Conservation (phyloP, 1,140 invertebrate species). For the Drosophila aff. region DNA sequence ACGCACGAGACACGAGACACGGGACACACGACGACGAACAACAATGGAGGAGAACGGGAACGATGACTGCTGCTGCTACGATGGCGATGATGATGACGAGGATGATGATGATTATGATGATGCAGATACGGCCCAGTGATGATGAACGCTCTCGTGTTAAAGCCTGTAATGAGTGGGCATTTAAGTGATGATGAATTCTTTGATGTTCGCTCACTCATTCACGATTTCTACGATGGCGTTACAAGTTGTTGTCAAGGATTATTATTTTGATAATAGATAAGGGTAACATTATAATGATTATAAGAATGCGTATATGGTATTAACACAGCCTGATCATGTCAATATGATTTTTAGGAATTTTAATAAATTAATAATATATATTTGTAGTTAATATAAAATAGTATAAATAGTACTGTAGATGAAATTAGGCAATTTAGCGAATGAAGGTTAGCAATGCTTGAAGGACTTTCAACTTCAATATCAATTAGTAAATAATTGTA, state of each 20-base stretch:
- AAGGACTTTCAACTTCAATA: too few relatives aligned
- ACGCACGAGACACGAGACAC: conserved; percentile 53
- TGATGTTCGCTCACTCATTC: conserved; percentile 13
- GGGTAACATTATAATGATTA: background rate
- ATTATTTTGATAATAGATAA: conserved; percentile 1
- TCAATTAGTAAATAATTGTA: too few relatives aligned
- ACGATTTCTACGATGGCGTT: background rate
- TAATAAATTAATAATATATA: too few relatives aligned
- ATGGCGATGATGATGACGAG: background rate
- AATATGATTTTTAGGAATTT: background rate
- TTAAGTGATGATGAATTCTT: conserved; percentile 14
- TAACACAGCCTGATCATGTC: background rate
- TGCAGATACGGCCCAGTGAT: conserved; percentile 32
- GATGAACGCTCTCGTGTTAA: conserved; percentile 22
- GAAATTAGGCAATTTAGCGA: too few relatives aligned
- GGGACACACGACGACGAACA: conserved; percentile 17
- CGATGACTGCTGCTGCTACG: conserved; percentile 5
- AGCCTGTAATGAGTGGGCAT: conserved; percentile 25
- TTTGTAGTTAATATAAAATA: background rate
- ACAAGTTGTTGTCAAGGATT: conserved; percentile 4
- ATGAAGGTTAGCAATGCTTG: too few relatives aligned
- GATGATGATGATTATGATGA: conserved; percentile 14
- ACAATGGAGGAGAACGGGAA: conserved; percentile 37
- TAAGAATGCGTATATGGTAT: background rate
- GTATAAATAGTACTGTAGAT: too few relatives aligned